Evolutionary conservation across 2,113 vertebrate genomes (phyloP), one percentile per base, ranked within the genome.

Genomic region (Amblyornis subalaris): DNA sequence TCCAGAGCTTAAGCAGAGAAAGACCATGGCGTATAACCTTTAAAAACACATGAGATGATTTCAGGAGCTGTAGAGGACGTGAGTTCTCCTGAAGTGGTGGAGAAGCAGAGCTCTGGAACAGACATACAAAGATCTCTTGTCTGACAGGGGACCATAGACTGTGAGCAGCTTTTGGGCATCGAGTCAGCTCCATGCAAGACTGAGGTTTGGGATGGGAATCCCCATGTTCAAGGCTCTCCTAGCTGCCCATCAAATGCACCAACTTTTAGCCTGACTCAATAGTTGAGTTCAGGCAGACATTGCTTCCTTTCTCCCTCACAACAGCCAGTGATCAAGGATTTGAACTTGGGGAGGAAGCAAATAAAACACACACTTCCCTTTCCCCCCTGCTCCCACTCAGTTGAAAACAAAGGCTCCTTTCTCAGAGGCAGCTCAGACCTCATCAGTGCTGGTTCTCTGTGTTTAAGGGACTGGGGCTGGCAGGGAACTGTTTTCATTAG

Each of bases 401-500:
- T 4, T 42, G 40, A 71, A 85, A 89, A 95, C 95, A 97, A 96
- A 96, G 86, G 47, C 36, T 74, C 29, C 78, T 96, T 97, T 96
- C 91, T 97, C 74, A 55, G 57, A 47, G 38, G 44, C 79, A 47
- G 62, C 88, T 82, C 81, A 75, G 85, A 84, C 74, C 58, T 79
- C 91, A 45, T 45, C 90, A 82, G 91, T 78, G 31, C 69, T 74
- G 75, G 61, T 38, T 86, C 77, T 78, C 83, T 89, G 28, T 55
- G 40, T 86, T 90, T 83, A 90, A 94, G 73, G 79, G 62, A 93
- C 7, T 7, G 40, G 84, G 82, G 78, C 86, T 81, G 67, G 91
- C 80, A 90, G 72, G 77, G 77, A 84, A 65, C 65, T 61, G 85
- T 60, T 92, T 95, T 93, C 88, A 91, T 85, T 67, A 93, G 58